Conservation (phyloP, 2,113 vertebrate genomes). For the Phylloscopus whistleri region DNA sequence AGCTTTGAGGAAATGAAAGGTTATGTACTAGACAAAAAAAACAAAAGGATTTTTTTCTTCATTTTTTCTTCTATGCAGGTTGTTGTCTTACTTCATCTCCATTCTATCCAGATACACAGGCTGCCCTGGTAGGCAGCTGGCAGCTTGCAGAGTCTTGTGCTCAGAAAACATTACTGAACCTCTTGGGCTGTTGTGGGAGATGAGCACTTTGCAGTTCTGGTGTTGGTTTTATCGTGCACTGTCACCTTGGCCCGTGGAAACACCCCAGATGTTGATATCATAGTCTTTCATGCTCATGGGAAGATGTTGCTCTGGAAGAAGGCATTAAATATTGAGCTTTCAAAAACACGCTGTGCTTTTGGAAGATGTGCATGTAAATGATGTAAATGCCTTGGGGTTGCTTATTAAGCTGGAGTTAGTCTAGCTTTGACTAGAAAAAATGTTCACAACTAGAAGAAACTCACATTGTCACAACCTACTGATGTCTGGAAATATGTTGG, state of each 20-base stretch:
- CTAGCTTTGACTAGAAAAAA: neutral
- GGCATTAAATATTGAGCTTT: neutral
- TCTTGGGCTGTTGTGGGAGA: neutral
- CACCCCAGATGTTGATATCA: neutral
- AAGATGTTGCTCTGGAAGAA: neutral
- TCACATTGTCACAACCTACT: neutral
- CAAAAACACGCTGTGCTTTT: neutral
- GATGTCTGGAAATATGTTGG: neutral
- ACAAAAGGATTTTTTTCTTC: neutral
- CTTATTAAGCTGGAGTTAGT: neutral
- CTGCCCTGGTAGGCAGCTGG: neutral
- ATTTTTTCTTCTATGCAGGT: rapidly evolving
- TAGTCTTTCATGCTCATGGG: neutral
- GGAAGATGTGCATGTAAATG: neutral
- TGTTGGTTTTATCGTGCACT: neutral
- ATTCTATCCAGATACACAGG: neutral
- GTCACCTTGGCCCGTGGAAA: neutral
- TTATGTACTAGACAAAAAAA: neutral
- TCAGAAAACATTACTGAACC: neutral
- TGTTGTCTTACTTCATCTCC: neutral
- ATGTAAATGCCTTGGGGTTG: neutral
- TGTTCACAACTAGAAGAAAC: neutral
- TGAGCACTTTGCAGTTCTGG: neutral
- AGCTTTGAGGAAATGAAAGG: neutral
- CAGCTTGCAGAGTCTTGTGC: neutral